Percentiles rank a stretch among this genome's conserved stretches.
phyloP scores from a whole-genome alignment of 2,113 vertebrate genomes.

The Columbina picui region DNA sequence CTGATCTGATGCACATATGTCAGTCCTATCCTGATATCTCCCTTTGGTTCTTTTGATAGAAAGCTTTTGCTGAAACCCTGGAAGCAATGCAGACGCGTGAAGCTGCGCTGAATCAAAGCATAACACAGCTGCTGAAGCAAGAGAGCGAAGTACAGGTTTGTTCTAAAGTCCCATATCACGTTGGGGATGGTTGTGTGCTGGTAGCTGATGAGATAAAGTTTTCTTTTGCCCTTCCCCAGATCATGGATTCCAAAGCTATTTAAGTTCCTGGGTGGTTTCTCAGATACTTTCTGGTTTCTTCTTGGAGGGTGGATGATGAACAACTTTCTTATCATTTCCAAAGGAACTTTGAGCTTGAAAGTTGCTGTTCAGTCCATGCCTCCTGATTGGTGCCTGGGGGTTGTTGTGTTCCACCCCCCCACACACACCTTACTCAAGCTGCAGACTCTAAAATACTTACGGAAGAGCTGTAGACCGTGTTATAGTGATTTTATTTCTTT shows the following conservation, averaged over 20 bases:
- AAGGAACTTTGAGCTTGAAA: neutral
- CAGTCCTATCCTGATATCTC: neutral
- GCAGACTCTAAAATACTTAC: neutral
- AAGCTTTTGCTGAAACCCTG: neutral
- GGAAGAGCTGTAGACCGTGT: neutral
- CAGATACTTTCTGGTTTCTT: neutral
- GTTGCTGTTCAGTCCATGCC: neutral
- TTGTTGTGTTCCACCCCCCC: neutral
- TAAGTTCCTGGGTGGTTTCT: neutral
- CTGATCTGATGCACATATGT: fast-evolving
- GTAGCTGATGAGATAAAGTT: neutral
- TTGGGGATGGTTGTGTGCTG: neutral
- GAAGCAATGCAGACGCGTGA: fast-evolving
- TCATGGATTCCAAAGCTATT: neutral
- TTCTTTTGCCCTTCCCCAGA: neutral
- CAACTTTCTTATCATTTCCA: neutral
- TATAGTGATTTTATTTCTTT: neutral
- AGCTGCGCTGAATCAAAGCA: neutral
- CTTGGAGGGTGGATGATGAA: neutral
- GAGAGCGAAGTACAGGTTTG: neutral
- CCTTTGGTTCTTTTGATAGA: neutral
- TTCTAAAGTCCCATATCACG: neutral
- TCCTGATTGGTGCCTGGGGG: neutral
- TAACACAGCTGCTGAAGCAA: neutral
- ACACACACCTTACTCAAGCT: neutral